These are phyloP conservation scores for Nesoenas mayeri DNA, from an alignment of 2,113 vertebrate genomes.

Conservation along the genomic window DNA sequence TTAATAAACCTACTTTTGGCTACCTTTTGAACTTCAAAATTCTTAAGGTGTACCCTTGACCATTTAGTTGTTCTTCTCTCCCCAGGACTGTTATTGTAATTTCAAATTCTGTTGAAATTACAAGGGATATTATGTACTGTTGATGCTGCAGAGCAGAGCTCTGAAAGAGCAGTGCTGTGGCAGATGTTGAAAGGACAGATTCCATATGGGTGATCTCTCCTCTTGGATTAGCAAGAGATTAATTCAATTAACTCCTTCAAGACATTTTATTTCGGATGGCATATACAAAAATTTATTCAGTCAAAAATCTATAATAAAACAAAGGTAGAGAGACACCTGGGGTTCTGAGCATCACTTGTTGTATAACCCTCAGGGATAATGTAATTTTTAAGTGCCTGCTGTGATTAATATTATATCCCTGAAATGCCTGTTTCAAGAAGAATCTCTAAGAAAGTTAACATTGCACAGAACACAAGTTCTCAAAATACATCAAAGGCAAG, in stretches of 20 bases:
- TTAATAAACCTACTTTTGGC: neutral
- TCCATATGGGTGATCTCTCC: neutral
- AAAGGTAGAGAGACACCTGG: neutral
- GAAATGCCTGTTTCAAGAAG: neutral
- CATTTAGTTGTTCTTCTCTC: neutral
- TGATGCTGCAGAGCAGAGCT: neutral
- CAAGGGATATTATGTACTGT: neutral
- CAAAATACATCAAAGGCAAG: neutral
- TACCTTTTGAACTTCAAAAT: neutral
- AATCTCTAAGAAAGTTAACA: neutral
- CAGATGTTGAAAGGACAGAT: neutral
- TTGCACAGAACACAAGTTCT: neutral
- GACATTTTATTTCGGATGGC: neutral
- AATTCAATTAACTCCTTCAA: neutral
- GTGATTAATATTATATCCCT: neutral
- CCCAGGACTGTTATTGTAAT: neutral
- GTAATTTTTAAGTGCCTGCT: neutral
- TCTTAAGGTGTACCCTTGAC: neutral
- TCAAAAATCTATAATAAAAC: neutral
- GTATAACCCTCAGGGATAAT: neutral
- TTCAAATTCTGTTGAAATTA: neutral
- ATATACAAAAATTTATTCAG: neutral
- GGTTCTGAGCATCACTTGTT: neutral
- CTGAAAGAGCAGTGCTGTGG: neutral
- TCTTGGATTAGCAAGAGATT: neutral